phyloP scores from a whole-genome alignment of 2,797 vertebrate species.

The Pteropus rufus region DNA sequence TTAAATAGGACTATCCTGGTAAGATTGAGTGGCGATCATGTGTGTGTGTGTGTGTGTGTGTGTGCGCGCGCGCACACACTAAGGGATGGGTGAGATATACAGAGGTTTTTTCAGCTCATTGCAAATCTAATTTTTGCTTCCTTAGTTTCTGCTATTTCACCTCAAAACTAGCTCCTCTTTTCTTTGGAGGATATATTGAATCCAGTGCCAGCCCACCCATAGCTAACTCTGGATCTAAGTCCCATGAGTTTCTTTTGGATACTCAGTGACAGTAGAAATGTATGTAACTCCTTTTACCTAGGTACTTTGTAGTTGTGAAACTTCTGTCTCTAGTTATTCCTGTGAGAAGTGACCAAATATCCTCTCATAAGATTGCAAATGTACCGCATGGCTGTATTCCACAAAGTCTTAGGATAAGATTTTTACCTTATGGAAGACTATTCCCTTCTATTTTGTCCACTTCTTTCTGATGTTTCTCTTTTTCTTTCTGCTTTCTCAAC shows the following conservation, averaged over 20 bases:
- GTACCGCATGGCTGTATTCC: neutral
- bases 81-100: neutral
- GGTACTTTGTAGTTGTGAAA: neutral
- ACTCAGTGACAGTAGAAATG: neutral
- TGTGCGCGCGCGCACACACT: accelerated
- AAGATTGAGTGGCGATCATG: neutral
- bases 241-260: neutral
- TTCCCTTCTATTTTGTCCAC: neutral
- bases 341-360: neutral
- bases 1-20: neutral
- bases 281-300: neutral
- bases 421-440: neutral
- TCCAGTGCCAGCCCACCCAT: neutral
- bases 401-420: neutral
- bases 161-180: neutral
- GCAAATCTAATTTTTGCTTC: neutral
- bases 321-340: neutral
- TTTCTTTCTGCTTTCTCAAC: neutral
- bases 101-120: neutral
- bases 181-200: neutral
- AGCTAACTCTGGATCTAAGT: neutral
- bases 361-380: neutral
- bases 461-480: neutral
- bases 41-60: neutral
- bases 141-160: neutral